Base-by-base conservation (phyloP, 2,888 invertebrate species). In the Diarsia dahlii region DNA sequence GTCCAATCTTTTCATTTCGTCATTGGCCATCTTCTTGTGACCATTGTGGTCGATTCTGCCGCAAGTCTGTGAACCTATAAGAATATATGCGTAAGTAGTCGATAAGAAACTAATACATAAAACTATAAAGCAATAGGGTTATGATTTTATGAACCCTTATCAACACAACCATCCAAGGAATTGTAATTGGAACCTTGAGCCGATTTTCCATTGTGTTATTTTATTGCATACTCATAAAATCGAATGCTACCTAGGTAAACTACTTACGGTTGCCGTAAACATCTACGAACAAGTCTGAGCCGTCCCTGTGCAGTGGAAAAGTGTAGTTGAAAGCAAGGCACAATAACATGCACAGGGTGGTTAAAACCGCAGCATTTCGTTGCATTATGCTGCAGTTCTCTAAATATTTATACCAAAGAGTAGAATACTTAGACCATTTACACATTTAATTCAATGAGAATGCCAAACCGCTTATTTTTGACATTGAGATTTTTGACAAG, bases 251-350 rank as follows among this genome's bases (percentile, higher is more conserved):
- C 2, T 20, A 20, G 0, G 0, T 20, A 62, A 12, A 63, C 45
- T 23, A 86, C 84, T 81, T 63, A 87, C 84, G 72, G 62, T 82
- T 88, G 15, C 67, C 46, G 58, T 80, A 83, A 62, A 70, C 28
- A 71, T 79, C 65, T 23, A 72, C 64, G 28, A 71, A 73, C 86
- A 81, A 81, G 70, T 87, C 88, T n/a, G 81, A 82, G 58, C 70
- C 86, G 23, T 90, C 90, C 81, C 92, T 91, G 34, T 92, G 92
- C 54, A 94, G 87, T 18, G 95, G 94, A 81, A 95, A 94, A 6
- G 95, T 95, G 77, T 92, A 95, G 87, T 95, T 94, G 46, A 94
- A 92, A 50, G 92, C 91, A 18, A 95, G 88, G 72, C 93, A 94
- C 63, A 95, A 78, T 58, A 95, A 81, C n/a, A 95, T 82, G 81